Percentiles rank a stretch among this genome's conserved stretches.
Evolutionary conservation across 2,888 invertebrate genomes (phyloP).

Genomic region (Podabrus alpinus): DNA sequence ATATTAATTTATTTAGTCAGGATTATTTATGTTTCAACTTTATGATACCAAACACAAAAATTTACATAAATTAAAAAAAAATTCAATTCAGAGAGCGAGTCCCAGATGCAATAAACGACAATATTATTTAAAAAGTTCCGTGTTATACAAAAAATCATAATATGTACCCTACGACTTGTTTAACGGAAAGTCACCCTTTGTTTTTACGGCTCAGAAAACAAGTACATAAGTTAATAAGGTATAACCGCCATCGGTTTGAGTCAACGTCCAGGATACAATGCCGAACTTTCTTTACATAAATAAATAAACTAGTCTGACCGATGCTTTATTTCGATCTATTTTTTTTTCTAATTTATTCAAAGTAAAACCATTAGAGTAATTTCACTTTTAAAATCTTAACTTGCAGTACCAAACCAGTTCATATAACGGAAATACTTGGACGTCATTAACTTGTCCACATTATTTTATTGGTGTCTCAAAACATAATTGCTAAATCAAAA

Average conservation of each 20-base stretch:
- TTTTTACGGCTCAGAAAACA: neutral
- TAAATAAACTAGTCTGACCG: neutral
- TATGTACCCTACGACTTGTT: neutral
- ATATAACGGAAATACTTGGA: neutral
- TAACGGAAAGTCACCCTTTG: neutral
- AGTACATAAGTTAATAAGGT: too few species aligned
- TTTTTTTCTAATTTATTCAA: neutral
- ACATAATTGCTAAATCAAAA: neutral
- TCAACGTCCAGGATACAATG: neutral
- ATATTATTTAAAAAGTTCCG: neutral
- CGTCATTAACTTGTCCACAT: neutral
- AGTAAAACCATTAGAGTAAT: neutral
- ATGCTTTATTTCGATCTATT: neutral
- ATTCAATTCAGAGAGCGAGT: neutral
- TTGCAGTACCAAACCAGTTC: neutral
- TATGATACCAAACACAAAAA: neutral
- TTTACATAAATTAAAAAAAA: neutral
- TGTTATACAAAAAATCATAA: neutral
- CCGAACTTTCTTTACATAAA: neutral
- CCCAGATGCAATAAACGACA: neutral
- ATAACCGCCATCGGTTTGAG: neutral
- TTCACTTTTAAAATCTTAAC: neutral
- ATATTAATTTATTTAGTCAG: neutral
- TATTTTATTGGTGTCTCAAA: neutral
- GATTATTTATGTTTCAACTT: neutral